Conservation (phyloP, 2,888 invertebrate species). For the Macrophya alboannulata region DNA sequence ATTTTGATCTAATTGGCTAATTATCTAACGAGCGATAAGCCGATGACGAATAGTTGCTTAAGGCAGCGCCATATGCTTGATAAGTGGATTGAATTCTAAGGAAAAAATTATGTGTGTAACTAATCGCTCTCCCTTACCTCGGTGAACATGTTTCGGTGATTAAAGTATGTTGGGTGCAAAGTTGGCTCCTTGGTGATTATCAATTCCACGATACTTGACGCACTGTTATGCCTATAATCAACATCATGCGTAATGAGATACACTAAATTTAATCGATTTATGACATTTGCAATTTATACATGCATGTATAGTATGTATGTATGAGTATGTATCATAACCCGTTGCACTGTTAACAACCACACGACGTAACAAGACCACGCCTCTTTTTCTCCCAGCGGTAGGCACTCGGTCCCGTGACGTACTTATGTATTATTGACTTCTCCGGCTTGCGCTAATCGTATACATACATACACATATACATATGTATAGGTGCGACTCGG, state of each 20-base stretch:
- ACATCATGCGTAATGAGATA: background rate
- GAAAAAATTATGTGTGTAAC: background rate
- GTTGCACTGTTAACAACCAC: constrained; percentile 1
- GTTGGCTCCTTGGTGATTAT: background rate
- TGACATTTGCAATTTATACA: constrained; percentile 31
- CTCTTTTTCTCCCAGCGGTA: constrained; percentile 24
- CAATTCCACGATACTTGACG: background rate
- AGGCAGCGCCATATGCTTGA: constrained; percentile 32
- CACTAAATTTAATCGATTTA: constrained; percentile 35
- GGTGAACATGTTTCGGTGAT: constrained; percentile 39
- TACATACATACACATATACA: background rate
- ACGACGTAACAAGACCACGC: constrained; percentile 42
- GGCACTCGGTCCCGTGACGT: constrained; percentile 37
- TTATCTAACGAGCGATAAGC: constrained; percentile 20
- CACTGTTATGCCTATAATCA: background rate
- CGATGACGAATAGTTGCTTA: constrained; percentile 16
- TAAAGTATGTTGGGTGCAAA: background rate
- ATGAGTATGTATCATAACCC: background rate
- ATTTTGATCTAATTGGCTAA: constrained; percentile 32
- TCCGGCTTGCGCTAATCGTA: constrained; percentile 1
- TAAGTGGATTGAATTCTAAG: background rate
- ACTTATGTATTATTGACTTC: constrained; percentile 19
- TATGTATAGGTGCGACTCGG: background rate
- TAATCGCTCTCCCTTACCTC: constrained; percentile 25
- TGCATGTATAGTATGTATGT: background rate